A percentile compares a stretch with the other conserved stretches of the same genome.
These are phyloP conservation scores for Psilopsiagon aymara DNA, from an alignment of 2,113 vertebrate species.

Conservation along the genomic window DNA sequence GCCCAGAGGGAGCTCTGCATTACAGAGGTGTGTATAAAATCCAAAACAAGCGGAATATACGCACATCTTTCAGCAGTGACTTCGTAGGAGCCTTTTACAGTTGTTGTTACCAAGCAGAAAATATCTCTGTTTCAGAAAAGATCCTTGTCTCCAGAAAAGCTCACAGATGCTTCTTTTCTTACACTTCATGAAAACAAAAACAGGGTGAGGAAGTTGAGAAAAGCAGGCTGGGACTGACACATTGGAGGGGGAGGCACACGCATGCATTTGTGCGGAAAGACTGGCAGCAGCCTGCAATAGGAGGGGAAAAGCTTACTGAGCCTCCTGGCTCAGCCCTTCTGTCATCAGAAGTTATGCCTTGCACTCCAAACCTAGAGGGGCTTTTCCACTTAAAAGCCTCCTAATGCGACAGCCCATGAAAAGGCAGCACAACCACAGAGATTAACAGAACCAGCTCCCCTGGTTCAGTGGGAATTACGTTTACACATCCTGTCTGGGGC, in stretches of 20 bases:
- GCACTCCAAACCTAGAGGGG: neutral
- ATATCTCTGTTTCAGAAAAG: neutral
- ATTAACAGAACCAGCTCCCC: neutral
- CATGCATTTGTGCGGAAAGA: neutral
- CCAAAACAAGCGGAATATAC: neutral
- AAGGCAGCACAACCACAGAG: neutral
- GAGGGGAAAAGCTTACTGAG: neutral
- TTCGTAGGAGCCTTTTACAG: neutral
- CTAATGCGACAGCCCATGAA: neutral
- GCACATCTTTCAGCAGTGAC: neutral
- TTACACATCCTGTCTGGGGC: neutral
- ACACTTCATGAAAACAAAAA: neutral
- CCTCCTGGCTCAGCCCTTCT: neutral
- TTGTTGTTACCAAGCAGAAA: neutral
- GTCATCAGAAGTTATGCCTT: neutral
- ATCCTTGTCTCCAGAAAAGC: neutral
- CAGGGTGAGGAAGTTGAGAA: neutral
- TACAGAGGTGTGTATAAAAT: neutral
- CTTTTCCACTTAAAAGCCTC: neutral
- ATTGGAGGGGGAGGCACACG: neutral
- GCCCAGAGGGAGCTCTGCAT: neutral
- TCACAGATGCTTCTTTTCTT: neutral
- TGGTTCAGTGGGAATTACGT: accelerated
- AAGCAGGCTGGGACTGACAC: neutral
- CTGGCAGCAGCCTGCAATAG: neutral